A percentile compares a stretch with the other conserved stretches of the same genome.
These are phyloP conservation scores for Pristionchus fissidentatus DNA, from an alignment of 2,888 invertebrate genomes.

Conservation along the genomic window DNA sequence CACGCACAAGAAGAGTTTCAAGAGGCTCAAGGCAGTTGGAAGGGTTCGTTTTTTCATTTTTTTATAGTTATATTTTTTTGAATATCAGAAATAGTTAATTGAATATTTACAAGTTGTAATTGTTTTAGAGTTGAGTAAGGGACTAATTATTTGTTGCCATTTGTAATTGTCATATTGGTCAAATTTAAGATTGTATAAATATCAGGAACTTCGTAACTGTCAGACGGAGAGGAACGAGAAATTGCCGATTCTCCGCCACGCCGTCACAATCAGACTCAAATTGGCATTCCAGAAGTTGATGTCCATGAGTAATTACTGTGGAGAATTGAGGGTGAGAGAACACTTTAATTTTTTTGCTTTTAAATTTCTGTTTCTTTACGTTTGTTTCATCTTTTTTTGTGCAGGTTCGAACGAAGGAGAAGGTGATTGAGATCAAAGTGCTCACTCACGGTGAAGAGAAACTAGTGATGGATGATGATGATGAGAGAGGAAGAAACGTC, in stretches of 20 bases:
- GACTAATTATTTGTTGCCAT: too few species aligned
- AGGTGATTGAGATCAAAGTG: slow-evolving; percentile 34
- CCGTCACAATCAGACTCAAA: slow-evolving; percentile 55
- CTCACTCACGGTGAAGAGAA: neutral
- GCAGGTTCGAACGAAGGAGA: slow-evolving; percentile 7
- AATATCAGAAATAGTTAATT: neutral
- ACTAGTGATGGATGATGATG: neutral
- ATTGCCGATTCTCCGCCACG: slow-evolving; percentile 56
- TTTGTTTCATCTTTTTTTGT: neutral
- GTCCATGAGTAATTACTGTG: slow-evolving; percentile 48
- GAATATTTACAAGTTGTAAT: neutral
- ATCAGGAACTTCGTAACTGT: neutral
- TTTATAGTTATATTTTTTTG: too few species aligned
- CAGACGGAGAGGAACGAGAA: slow-evolving; percentile 32
- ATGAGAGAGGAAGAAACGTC: neutral
- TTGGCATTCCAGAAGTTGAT: slow-evolving; percentile 55
- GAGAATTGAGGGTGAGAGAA: slow-evolving; percentile 52
- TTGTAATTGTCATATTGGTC: too few species aligned
- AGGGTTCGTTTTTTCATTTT: slow-evolving; percentile 22
- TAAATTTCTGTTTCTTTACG: neutral
- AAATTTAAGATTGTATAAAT: neutral
- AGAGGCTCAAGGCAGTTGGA: neutral
- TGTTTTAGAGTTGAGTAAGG: too few species aligned
- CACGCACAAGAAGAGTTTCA: neutral
- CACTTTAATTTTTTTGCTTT: neutral